Evolutionary conservation across 2,113 vertebrate genomes (phyloP), one percentile per base, ranked within the genome.

Genomic region (Aspiorhynchus laticeps): DNA sequence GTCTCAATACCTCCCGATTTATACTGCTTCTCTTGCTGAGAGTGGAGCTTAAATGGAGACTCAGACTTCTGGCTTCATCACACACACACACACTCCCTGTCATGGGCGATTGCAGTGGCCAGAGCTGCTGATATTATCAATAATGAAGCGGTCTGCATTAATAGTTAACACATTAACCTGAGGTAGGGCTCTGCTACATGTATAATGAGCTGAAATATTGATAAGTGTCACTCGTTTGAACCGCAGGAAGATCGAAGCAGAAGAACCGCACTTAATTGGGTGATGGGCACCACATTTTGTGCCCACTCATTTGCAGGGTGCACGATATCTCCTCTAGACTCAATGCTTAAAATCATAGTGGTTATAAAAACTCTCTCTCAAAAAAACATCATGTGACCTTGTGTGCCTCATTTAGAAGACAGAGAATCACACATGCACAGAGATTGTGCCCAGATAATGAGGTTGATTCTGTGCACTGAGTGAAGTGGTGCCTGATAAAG

Each of bases 161-260:
- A 94, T 94, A 93, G 91, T 93, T 94, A 93, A 95, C 91, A 90
- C 75, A 61, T 26, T 80, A 15, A 89, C 91, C 83, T 80, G 92
- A 94, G 91, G 88, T 88, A 74, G 33, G 63, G 41, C 33, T 93
- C 87, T 88, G 90, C 91, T 89, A 88, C 89, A 93, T 91, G 89
- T 87, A 93, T 90, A 92, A 86, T 88, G 91, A 93, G 85, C 89
- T 95, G 92, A 94, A 93, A 95, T 91, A 95, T 90, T 94, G 91
- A 93, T 93, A 93, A 83, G 91, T 83, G 81, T 90, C 83, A 78
- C 87, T 91, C 86, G 80, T 43, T 94, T 90, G 87, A 85, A 80
- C 84, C 19, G 46, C 63, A 84, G 74, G 46, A 73, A 73, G 53
- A 87, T 59, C 15, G 51, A 81, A 87, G 85, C 53, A 28, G 77